Conservation (phyloP, 2,113 vertebrate genomes). For the Pogonocichla stellata region DNA sequence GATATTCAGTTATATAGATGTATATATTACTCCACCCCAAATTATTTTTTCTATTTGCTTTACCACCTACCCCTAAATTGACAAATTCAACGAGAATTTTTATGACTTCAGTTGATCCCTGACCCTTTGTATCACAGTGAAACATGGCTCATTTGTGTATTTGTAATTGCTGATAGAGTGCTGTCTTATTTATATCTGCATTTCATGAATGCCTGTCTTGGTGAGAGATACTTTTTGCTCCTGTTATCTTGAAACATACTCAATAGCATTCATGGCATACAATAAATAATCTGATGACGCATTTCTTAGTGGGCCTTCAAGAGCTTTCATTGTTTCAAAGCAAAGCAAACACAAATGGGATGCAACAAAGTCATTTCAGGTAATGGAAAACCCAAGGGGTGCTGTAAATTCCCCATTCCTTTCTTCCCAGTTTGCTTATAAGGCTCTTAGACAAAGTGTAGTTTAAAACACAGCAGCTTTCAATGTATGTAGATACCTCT, state of each 20-base stretch:
- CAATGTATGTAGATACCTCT: not conserved
- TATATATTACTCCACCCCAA: not conserved
- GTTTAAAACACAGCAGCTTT: not conserved
- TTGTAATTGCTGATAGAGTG: not conserved
- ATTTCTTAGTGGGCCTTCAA: not conserved
- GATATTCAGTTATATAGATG: not conserved
- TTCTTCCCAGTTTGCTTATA: not conserved
- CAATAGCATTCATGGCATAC: not conserved
- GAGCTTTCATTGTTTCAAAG: not conserved
- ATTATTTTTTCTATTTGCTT: not conserved
- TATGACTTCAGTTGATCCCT: not conserved
- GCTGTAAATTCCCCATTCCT: not conserved
- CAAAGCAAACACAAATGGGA: not conserved
- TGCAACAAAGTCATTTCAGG: not conserved
- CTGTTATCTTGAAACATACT: not conserved
- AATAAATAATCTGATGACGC: not conserved
- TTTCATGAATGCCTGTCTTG: not conserved
- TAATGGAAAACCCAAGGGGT: not conserved
- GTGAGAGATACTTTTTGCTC: not conserved
- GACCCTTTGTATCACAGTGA: not conserved
- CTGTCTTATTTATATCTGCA: not conserved
- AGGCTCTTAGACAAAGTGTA: not conserved
- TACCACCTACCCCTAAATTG: not conserved
- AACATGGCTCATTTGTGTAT: not conserved
- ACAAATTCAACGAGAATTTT: not conserved